A percentile compares a stretch with the other conserved stretches of the same genome.
These are phyloP conservation scores for Pterostichus madidus DNA, from an alignment of 2,888 invertebrate genomes.

Conservation along the genomic window DNA sequence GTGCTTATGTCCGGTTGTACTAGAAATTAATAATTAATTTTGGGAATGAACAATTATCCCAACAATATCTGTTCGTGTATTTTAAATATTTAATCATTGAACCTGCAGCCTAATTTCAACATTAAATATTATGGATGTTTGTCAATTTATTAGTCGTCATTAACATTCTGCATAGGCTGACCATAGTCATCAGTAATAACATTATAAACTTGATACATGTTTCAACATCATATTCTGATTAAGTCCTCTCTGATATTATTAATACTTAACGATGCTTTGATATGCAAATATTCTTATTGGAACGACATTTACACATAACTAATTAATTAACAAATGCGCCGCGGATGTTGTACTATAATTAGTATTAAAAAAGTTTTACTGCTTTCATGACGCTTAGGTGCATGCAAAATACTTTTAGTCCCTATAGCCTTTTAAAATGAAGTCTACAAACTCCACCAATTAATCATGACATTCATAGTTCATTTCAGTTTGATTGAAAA, in stretches of 20 bases:
- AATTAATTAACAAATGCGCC: neutral
- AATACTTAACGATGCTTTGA: conserved; percentile 9
- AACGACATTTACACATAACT: neutral
- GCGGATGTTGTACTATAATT: neutral
- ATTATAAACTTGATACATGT: conserved; percentile 18
- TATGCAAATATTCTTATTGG: conserved; percentile 12
- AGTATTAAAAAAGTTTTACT: neutral
- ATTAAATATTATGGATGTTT: conserved; percentile 4
- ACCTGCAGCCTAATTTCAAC: neutral
- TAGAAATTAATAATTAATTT: neutral
- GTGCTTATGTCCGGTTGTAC: neutral
- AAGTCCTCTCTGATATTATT: neutral
- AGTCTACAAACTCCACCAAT: neutral
- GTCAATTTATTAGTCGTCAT: conserved; percentile 17
- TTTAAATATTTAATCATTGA: neutral
- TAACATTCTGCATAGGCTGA: neutral
- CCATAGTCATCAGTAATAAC: neutral
- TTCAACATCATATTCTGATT: conserved; percentile 22
- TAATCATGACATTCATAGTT: conserved; percentile 5
- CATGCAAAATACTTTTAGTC: too few species aligned
- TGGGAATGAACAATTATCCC: too few species aligned
- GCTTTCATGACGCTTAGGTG: neutral
- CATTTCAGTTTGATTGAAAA: conserved; percentile 1
- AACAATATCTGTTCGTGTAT: too few species aligned
- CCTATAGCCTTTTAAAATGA: too few species aligned